Evolutionary conservation across 2,113 vertebrate genomes (phyloP).

Genomic region (Forbesichthys papilliferus): DNA sequence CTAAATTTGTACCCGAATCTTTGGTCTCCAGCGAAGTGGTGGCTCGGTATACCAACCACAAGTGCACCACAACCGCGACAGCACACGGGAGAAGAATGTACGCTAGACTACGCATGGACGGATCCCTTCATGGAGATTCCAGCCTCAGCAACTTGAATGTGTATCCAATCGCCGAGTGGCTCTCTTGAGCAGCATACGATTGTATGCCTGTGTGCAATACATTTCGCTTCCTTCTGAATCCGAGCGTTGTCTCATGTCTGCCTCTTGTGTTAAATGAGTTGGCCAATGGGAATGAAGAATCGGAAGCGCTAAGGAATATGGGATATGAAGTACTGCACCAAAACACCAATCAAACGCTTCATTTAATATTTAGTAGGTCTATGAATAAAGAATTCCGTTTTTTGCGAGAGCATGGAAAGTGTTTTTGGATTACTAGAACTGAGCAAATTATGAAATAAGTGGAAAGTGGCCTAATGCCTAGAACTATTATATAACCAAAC

Average conservation of each 20-base stretch:
- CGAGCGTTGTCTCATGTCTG: conserved; percentile 60
- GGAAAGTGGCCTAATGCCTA: too few relatives aligned
- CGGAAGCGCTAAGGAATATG: conserved; percentile 46
- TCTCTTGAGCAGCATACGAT: conserved; percentile 43
- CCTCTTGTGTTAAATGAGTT: conserved; percentile 52
- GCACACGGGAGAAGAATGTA: conserved; percentile 85
- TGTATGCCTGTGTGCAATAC: conserved; percentile 44
- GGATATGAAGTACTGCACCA: conserved; percentile 57
- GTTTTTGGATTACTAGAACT: too few relatives aligned
- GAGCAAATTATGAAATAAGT: too few relatives aligned
- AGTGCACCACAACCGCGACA: conserved; percentile 87
- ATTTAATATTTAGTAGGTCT: not conserved
- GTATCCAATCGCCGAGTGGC: conserved; percentile 29
- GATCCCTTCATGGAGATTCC: conserved; percentile 61
- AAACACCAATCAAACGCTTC: not conserved
- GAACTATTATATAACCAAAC: too few relatives aligned
- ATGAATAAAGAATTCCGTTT: not conserved
- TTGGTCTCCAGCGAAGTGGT: conserved; percentile 64
- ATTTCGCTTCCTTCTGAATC: conserved; percentile 45
- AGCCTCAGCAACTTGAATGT: conserved; percentile 40
- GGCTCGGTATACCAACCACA: conserved; percentile 80
- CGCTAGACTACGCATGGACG: conserved; percentile 90
- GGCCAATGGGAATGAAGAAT: conserved; percentile 66
- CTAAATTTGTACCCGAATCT: conserved; percentile 60
- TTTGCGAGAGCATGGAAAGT: too few relatives aligned